phyloP scores from a whole-genome alignment of 2,888 invertebrate genomes.

The Sarcophaga carnaria region DNA sequence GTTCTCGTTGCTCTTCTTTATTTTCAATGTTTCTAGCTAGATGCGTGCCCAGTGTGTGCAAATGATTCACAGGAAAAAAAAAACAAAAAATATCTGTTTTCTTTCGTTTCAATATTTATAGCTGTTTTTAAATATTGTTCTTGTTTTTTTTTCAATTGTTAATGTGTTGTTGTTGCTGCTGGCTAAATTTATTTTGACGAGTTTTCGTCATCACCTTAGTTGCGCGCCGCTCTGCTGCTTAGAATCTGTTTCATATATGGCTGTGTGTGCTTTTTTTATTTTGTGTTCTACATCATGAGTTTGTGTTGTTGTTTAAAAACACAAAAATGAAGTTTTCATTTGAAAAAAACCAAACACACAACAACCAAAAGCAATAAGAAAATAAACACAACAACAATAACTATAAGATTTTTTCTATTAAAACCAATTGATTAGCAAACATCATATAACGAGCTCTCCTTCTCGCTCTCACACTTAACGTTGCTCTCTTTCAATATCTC shows the following conservation, averaged over 20 bases:
- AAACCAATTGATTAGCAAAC: no score
- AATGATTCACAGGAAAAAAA: slow-evolving; percentile 50
- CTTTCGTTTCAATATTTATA: slow-evolving; percentile 35
- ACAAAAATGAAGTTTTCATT: not conserved
- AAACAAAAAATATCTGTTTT: slow-evolving; percentile 49
- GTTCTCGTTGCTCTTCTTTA: not conserved
- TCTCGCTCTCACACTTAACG: no score
- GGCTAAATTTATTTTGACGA: slow-evolving; percentile 49
- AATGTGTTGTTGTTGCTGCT: slow-evolving; percentile 17
- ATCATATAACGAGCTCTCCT: no score
- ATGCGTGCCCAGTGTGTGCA: slow-evolving; percentile 1
- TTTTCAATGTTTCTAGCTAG: not conserved
- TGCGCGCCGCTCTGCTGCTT: slow-evolving; percentile 44
- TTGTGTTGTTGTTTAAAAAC: not conserved
- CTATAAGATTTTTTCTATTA: no score
- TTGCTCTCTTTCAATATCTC: no score
- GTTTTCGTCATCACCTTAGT: slow-evolving; percentile 57
- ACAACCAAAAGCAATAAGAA: not conserved
- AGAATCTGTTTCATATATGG: slow-evolving; percentile 26
- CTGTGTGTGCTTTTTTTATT: slow-evolving; percentile 6
- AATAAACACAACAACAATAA: not conserved
- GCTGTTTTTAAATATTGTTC: slow-evolving; percentile 24
- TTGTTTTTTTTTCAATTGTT: not conserved
- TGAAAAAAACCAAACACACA: no score
- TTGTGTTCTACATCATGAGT: not conserved